phyloP scores from a whole-genome alignment of 2,797 vertebrate species.

The Pseudomugil tenellus region DNA sequence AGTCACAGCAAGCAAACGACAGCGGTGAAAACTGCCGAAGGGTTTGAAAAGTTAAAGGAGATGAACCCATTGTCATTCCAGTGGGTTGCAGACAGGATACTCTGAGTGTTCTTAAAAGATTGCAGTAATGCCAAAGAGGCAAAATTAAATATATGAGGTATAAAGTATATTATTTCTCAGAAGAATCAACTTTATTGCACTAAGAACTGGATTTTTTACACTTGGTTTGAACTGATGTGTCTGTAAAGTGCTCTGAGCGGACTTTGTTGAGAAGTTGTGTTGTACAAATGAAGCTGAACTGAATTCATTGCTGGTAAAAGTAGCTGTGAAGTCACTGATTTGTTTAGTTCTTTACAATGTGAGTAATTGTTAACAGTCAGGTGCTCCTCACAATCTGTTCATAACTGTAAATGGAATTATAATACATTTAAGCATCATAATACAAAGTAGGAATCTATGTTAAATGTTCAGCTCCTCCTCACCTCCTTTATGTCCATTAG shows the following conservation, averaged over 20 bases:
- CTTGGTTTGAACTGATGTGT: background rate
- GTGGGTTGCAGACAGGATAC: no score
- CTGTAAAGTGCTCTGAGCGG: no score
- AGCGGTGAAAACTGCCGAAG: background rate
- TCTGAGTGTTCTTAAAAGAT: no score
- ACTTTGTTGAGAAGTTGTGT: no score
- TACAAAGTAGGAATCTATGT: background rate
- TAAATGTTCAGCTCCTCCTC: conserved; percentile 51
- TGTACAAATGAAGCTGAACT: no score
- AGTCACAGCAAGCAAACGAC: background rate
- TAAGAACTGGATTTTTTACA: background rate
- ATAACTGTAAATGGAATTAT: background rate
- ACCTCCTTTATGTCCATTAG: conserved; percentile 91
- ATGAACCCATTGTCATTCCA: no score
- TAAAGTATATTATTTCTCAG: no score
- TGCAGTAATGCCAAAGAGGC: no score
- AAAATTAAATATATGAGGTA: no score
- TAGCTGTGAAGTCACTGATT: background rate
- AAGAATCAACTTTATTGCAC: no score
- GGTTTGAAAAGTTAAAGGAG: background rate
- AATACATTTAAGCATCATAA: background rate
- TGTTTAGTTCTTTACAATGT: background rate
- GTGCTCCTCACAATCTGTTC: no score
- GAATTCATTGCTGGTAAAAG: background rate
- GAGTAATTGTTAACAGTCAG: background rate